Base-by-base conservation (phyloP, 2,113 vertebrate genomes). In the Pao palembangensis region DNA sequence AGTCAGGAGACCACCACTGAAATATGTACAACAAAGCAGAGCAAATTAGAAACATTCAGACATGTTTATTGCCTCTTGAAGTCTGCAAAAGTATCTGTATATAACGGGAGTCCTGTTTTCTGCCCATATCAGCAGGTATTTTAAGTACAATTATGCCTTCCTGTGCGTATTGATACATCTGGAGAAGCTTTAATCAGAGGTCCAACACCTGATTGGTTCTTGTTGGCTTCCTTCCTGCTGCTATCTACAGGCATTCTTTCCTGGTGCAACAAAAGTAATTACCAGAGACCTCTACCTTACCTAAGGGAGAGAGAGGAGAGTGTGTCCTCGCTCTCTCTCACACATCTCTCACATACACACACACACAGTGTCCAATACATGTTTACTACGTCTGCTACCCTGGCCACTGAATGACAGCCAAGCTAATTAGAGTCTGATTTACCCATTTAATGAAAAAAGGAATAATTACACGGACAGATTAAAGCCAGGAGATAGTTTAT, bases 341-440 rank as follows among this genome's bases (percentile, higher is more conserved):
- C 64, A 78, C 69, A 82, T n/a, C n/a, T n/a, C n/a, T n/a, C 67
- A 38, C 20, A 81, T 17, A 55, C 55, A 3, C 25, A 23, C 0
- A 64, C 54, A 84, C 87, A 86, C 64, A 71, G 77, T 54, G 76
- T 85, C 90, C 82, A 89, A 91, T 90, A 87, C 75, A 31, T 80
- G 69, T 51, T 85, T 74, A 84, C 86, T 73, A 61, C 84, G 81
- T 64, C 69, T 58, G 66, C 59, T 59, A 80, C 76, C 71, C 75
- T 12, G 62, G 55, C 78, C 65, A 75, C 70, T 88, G 83, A 90
- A 88, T 88, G 86, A 88, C 84, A 84, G 80, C 88, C 78, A 38
- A 75, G 73, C 84, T 93, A 95, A 93, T 93, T 93, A 92, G 82
- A 93, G 92, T 88, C 88, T 90, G 88, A 93, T 92, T 91, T 88